Conservation (phyloP, 1,140 invertebrate genomes). For the Ephestia elutella region DNA sequence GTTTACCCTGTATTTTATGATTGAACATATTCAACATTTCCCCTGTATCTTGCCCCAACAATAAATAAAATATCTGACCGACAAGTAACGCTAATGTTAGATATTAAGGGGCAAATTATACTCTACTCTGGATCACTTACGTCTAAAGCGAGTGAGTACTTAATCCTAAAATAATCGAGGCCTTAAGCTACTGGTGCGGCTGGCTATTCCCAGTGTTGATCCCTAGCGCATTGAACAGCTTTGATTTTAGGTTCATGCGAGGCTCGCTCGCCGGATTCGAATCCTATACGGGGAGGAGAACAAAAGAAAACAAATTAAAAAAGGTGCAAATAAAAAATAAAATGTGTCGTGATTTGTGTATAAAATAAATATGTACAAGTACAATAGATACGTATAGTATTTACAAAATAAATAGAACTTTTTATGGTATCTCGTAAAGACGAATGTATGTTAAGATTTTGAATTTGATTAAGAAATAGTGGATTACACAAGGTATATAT, state of each 20-base stretch:
- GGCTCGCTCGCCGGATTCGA: constrained; percentile 68
- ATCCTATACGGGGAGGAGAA: constrained; percentile 58
- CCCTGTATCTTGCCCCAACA: neutral
- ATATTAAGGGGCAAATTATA: neutral
- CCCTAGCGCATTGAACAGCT: constrained; percentile 74
- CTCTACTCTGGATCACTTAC: constrained; percentile 1
- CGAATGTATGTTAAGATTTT: too few species aligned
- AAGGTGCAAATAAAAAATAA: constrained; percentile 44
- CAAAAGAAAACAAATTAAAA: constrained; percentile 54
- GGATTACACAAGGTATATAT: too few species aligned
- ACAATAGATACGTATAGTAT: constrained; percentile 4
- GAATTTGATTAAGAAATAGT: too few species aligned
- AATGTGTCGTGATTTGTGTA: constrained; percentile 22
- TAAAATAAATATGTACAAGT: constrained; percentile 12
- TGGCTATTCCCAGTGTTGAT: constrained; percentile 66
- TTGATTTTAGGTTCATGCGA: constrained; percentile 72
- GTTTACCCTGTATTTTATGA: neutral
- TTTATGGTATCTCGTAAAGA: too few species aligned
- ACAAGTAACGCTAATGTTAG: neutral
- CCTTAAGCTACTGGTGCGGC: constrained; percentile 63
- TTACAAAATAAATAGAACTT: constrained; percentile 10
- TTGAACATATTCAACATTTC: too few species aligned
- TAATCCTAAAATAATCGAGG: constrained; percentile 41
- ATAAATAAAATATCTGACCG: neutral
- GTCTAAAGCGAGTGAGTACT: constrained; percentile 53